Evolutionary conservation across 2,797 vertebrate species (phyloP).

Genomic region (Coranthus polyacanthus): DNA sequence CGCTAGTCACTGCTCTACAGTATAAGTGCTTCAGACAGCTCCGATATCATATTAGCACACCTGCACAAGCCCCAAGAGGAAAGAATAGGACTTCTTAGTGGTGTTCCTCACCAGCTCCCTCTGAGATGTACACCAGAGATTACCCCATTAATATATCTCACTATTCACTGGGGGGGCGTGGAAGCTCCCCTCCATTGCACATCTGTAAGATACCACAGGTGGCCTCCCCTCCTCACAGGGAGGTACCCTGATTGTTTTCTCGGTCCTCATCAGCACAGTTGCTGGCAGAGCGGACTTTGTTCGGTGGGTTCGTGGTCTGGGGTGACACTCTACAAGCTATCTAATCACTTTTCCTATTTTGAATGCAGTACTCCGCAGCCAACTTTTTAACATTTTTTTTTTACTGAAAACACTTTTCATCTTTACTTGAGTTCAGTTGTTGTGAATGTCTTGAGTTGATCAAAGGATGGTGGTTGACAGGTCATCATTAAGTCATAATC

Average conservation of each 20-base stretch:
- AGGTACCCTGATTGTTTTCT: slow-evolving; percentile 55
- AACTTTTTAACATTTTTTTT: slow-evolving; percentile 28
- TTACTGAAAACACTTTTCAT: slow-evolving; percentile 39
- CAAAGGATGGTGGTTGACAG: slow-evolving; percentile 58
- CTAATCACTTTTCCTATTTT: slow-evolving; percentile 24
- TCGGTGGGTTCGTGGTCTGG: slow-evolving; percentile 12
- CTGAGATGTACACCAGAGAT: slow-evolving; percentile 82
- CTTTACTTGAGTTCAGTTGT: slow-evolving; percentile 29
- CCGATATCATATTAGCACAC: slow-evolving; percentile 80
- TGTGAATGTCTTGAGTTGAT: slow-evolving; percentile 42
- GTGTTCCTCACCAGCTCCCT: slow-evolving; percentile 78
- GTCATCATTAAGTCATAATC: slow-evolving; percentile 64
- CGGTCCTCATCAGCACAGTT: slow-evolving; percentile 39
- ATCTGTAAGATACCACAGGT: slow-evolving; percentile 73
- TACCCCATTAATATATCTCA: slow-evolving; percentile 91
- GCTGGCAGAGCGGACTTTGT: slow-evolving; percentile 13
- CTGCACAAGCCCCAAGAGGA: slow-evolving; percentile 81
- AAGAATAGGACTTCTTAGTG: slow-evolving; percentile 76
- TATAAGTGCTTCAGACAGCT: slow-evolving; percentile 66
- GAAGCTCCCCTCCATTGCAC: slow-evolving; percentile 52
- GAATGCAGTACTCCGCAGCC: slow-evolving; percentile 12
- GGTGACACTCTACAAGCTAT: slow-evolving; percentile 20
- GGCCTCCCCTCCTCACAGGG: slow-evolving; percentile 45
- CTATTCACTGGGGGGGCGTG: slow-evolving; percentile 72
- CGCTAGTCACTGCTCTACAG: slow-evolving; percentile 35